Evolutionary conservation across 2,797 vertebrate species (phyloP).

Genomic region (Sebastes diaconus): DNA sequence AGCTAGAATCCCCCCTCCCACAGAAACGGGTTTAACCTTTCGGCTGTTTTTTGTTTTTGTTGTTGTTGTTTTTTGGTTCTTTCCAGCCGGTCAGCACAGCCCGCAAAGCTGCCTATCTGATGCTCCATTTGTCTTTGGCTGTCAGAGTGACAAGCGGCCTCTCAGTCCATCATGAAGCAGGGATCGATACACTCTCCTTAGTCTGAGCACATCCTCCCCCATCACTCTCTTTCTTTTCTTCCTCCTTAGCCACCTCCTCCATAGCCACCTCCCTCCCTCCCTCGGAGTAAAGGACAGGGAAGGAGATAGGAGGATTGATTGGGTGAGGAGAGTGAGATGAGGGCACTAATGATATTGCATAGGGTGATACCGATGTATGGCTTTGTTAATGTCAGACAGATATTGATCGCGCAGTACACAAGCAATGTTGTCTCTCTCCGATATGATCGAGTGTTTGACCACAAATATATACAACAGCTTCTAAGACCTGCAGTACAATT

Average conservation of each 20-base stretch:
- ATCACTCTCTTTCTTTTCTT: conserved; percentile 22
- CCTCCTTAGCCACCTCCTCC: background rate
- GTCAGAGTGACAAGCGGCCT: conserved; percentile 54
- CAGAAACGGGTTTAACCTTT: conserved; percentile 51
- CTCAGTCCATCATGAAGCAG: conserved; percentile 57
- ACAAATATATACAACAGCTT: background rate
- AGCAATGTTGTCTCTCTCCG: background rate
- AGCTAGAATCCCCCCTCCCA: conserved; percentile 35
- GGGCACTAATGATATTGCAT: conserved; percentile 28
- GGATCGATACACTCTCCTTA: conserved; percentile 70
- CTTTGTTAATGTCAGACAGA: conserved; percentile 7
- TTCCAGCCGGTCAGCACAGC: conserved; percentile 38
- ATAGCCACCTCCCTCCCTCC: background rate
- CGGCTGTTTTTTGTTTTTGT: conserved; percentile 28
- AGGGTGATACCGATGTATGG: background rate
- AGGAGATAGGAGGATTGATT: conserved; percentile 27
- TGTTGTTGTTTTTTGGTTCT: conserved; percentile 28
- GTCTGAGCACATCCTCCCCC: conserved; percentile 56
- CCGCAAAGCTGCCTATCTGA: conserved; percentile 40
- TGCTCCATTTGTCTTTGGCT: conserved; percentile 66
- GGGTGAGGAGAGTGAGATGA: conserved; percentile 14
- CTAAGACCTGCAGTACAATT: background rate
- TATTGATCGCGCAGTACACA: background rate
- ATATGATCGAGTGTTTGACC: background rate
- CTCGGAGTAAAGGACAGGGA: conserved; percentile 1